phyloP scores from a whole-genome alignment of 2,888 invertebrate species.

The Oscheius sp. region DNA sequence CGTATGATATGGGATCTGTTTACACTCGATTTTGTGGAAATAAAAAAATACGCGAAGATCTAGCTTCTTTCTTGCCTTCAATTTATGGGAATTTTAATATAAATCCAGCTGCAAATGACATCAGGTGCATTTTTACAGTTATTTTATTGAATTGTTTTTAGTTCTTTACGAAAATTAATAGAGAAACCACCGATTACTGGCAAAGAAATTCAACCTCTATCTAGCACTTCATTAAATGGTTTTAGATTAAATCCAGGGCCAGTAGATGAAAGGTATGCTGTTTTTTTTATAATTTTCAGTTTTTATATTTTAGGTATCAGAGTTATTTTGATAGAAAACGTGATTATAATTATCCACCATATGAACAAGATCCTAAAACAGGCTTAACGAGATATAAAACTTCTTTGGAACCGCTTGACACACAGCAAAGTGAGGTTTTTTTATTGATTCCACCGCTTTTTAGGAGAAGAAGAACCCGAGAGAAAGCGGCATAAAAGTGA shows the following conservation, averaged over 20 bases:
- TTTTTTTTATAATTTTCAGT: not conserved
- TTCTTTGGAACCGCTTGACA: constrained; percentile 38
- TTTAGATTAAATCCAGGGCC: constrained; percentile 58
- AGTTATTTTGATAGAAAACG: constrained; percentile 45
- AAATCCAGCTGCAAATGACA: constrained; percentile 46
- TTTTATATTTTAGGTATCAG: constrained; percentile 44
- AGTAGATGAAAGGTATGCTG: constrained; percentile 56
- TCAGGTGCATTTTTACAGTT: constrained; percentile 31
- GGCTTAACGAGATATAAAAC: constrained; percentile 32
- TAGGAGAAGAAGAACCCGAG: constrained; percentile 34
- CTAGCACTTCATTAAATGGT: constrained; percentile 53
- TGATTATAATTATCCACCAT: not conserved
- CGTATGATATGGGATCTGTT: constrained; percentile 51
- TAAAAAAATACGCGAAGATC: constrained; percentile 50
- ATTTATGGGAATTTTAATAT: constrained; percentile 61
- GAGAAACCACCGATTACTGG: constrained; percentile 66
- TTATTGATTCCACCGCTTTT: not conserved
- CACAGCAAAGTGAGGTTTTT: constrained; percentile 6
- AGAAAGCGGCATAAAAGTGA: constrained; percentile 51
- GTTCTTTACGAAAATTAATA: constrained; percentile 55
- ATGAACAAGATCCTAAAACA: constrained; percentile 13
- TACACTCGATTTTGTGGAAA: constrained; percentile 44
- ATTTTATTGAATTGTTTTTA: constrained; percentile 11
- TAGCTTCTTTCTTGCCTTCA: constrained; percentile 61
- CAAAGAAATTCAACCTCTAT: constrained; percentile 58